Percentiles rank a stretch among this genome's conserved stretches.
Conservation (phyloP, 2,797 vertebrate species). For the Girardinus metallicus region DNA sequence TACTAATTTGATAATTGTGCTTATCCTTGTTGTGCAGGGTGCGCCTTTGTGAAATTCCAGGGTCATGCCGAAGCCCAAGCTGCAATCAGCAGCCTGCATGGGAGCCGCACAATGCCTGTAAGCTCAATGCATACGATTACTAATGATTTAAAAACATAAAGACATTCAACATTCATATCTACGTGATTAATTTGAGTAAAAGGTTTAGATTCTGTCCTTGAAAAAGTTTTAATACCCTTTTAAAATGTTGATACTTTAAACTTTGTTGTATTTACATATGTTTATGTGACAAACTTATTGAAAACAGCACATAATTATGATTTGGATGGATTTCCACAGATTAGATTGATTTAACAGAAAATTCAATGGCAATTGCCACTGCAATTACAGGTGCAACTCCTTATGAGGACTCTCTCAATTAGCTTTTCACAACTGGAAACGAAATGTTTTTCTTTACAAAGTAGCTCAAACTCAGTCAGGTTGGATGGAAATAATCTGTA, state of each 20-base stretch:
- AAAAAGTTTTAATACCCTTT: not conserved
- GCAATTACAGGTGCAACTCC: not conserved
- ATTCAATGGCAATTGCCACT: not conserved
- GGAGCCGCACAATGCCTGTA: slow-evolving; percentile 92
- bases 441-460: not conserved
- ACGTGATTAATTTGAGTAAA: not conserved
- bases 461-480: not conserved
- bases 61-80: slow-evolving; percentile 92
- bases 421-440: not conserved
- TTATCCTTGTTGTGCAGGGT: slow-evolving; percentile 76
- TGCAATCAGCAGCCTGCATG: slow-evolving; percentile 91
- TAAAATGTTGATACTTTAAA: not conserved
- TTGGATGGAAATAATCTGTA: not conserved
- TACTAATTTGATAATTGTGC: slow-evolving; percentile 15
- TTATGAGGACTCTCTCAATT: not conserved
- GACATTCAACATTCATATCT: not conserved
- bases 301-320: not conserved
- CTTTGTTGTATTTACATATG: not conserved
- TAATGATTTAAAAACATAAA: slow-evolving; percentile 19
- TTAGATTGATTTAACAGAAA: not conserved
- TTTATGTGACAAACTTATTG: not conserved
- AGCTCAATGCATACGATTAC: slow-evolving; percentile 49
- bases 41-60: slow-evolving; percentile 95
- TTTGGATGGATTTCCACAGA: not conserved
- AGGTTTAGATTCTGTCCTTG: slow-evolving; percentile 4